Conservation (phyloP, 2,113 vertebrate genomes). For the Centropus unirufus region DNA sequence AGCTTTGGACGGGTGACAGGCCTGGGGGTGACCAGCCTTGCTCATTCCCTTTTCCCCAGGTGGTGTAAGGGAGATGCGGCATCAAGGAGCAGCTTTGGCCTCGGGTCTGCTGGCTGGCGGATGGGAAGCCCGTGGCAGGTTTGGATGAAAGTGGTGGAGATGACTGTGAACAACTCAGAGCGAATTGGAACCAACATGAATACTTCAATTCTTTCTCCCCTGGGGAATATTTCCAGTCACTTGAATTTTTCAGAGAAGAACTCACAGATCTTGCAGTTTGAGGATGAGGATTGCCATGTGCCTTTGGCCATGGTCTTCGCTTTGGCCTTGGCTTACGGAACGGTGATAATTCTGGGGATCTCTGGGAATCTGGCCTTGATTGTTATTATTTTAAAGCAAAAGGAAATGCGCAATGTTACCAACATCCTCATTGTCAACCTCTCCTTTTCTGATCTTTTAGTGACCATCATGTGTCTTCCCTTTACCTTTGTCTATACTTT, state of each 20-base stretch:
- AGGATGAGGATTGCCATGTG: slow-evolving; percentile 75
- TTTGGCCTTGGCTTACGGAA: slow-evolving; percentile 84
- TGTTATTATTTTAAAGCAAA: slow-evolving; percentile 84
- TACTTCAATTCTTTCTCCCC: slow-evolving; percentile 29
- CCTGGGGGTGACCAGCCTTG: background rate
- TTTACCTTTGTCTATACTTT: slow-evolving; percentile 89
- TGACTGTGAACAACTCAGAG: background rate
- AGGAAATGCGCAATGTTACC: slow-evolving; percentile 89
- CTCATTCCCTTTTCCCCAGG: slow-evolving; percentile 66
- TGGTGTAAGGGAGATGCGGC: slow-evolving; percentile 30
- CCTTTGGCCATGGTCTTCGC: slow-evolving; percentile 83
- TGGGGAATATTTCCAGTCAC: slow-evolving; percentile 68
- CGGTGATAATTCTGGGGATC: slow-evolving; percentile 86
- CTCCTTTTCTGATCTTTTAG: slow-evolving; percentile 87
- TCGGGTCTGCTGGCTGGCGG: background rate
- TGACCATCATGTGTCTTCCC: slow-evolving; percentile 87
- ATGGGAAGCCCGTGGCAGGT: background rate
- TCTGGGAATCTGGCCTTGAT: slow-evolving; percentile 87
- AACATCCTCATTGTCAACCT: slow-evolving; percentile 91
- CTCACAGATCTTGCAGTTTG: slow-evolving; percentile 65
- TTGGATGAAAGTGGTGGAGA: background rate
- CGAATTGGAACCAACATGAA: slow-evolving; percentile 66
- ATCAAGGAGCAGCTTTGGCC: background rate
- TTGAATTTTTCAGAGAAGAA: slow-evolving; percentile 71
- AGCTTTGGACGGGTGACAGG: too few species aligned